Conservation (phyloP, 1,140 invertebrate species). For the Drosophila repleta region DNA sequence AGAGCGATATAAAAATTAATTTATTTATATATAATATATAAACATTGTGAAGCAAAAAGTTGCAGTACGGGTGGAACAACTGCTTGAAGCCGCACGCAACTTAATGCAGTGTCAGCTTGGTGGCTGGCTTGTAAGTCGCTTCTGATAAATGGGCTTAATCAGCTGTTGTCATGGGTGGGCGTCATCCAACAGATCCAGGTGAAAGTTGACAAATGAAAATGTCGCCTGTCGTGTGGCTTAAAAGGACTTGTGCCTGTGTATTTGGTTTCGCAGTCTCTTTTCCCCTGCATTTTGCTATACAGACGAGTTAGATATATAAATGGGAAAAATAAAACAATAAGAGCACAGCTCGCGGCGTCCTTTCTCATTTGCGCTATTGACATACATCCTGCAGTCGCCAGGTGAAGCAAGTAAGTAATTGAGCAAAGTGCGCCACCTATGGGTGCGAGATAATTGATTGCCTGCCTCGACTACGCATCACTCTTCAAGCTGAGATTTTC, state of each 20-base stretch:
- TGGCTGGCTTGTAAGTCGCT: constrained; percentile 21
- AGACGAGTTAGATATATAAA: constrained; percentile 10
- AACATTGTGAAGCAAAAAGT: not conserved
- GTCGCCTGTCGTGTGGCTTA: constrained; percentile 35
- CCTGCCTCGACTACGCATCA: not conserved
- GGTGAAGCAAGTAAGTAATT: not conserved
- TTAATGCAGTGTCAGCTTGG: constrained; percentile 6
- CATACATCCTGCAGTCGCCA: not conserved
- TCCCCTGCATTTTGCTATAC: constrained; percentile 4
- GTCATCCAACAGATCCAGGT: constrained; percentile 2
- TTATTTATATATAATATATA: too few relatives aligned
- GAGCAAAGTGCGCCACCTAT: not conserved
- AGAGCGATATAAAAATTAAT: not conserved
- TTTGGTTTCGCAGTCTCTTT: constrained; percentile 9
- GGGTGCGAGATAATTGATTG: not conserved
- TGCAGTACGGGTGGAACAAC: not conserved
- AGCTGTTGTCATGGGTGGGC: constrained; percentile 55
- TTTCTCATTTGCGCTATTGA: constrained; percentile 17
- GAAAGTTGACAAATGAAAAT: constrained; percentile 36
- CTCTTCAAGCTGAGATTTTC: not conserved
- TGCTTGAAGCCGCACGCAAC: constrained; percentile 34
- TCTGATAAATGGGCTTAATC: constrained; percentile 71
- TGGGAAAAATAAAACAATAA: not conserved
- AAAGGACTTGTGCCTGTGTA: constrained; percentile 20
- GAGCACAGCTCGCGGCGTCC: constrained; percentile 5